Percentiles rank a stretch among this genome's conserved stretches.
Evolutionary conservation across 2,888 invertebrate species (phyloP).

Genomic region (Drosophila anomalata): DNA sequence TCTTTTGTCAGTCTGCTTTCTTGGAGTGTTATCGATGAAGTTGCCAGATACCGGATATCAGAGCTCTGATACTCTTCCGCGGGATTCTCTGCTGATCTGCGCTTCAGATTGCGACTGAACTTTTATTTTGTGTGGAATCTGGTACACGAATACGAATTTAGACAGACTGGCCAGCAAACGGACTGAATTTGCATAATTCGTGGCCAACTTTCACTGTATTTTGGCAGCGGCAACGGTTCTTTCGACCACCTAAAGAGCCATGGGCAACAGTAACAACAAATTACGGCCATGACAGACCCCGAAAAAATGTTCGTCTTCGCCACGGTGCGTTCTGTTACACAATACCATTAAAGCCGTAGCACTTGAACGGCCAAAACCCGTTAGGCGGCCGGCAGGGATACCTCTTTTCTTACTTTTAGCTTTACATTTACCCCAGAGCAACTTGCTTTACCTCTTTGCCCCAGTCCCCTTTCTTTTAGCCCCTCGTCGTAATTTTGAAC

Average conservation of each 20-base stretch:
- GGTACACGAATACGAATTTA: slow-evolving; percentile 30
- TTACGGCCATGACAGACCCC: slow-evolving; percentile 63
- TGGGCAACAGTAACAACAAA: slow-evolving; percentile 20
- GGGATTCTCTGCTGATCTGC: slow-evolving; percentile 46
- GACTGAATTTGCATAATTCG: slow-evolving; percentile 68
- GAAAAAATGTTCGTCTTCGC: slow-evolving; percentile 52
- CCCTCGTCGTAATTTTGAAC: slow-evolving; percentile 32
- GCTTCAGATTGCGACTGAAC: slow-evolving; percentile 55
- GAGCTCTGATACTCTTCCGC: slow-evolving; percentile 25
- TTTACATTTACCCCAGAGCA: slow-evolving; percentile 40
- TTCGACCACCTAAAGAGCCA: slow-evolving; percentile 45
- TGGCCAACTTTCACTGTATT: slow-evolving; percentile 73
- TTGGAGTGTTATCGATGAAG: slow-evolving; percentile 43
- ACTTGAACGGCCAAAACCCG: slow-evolving; percentile 73
- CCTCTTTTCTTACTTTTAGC: slow-evolving; percentile 21
- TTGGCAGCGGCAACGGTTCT: slow-evolving; percentile 76
- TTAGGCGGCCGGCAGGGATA: slow-evolving; percentile 65
- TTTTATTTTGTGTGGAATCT: slow-evolving; percentile 61
- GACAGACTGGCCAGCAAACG: slow-evolving; percentile 10
- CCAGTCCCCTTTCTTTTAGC: slow-evolving; percentile 2
- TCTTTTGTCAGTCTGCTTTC: slow-evolving; percentile 63
- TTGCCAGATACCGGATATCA: slow-evolving; percentile 38
- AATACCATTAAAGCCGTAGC: slow-evolving; percentile 65
- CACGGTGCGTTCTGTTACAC: slow-evolving; percentile 77
- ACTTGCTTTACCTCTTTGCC: slow-evolving; percentile 61